Percentiles rank a stretch among this genome's conserved stretches.
Conservation (phyloP, 2,113 vertebrate species). For the Zonotrichia leucophrys region DNA sequence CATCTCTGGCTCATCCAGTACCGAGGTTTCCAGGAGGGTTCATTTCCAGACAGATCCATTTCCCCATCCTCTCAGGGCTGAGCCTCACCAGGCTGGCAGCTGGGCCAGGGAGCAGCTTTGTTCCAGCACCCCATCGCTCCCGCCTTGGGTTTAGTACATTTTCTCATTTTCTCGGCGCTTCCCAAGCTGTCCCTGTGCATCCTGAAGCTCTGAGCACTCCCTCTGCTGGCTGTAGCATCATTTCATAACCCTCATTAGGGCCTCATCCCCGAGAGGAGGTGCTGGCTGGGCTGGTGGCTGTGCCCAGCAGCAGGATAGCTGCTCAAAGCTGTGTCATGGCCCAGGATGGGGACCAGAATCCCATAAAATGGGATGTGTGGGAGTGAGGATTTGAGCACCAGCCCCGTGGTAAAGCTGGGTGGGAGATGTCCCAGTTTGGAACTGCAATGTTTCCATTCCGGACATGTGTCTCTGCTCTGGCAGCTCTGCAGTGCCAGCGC, state of each 20-base stretch:
- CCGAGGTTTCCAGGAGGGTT: rapidly evolving
- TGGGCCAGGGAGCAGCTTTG: background rate
- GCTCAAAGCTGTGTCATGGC: background rate
- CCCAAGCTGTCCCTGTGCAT: rapidly evolving
- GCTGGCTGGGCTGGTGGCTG: background rate
- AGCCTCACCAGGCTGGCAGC: background rate
- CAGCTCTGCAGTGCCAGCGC: background rate
- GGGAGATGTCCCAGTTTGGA: background rate
- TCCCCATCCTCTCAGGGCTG: background rate
- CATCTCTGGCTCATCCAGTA: background rate
- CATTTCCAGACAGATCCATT: background rate
- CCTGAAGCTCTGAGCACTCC: background rate
- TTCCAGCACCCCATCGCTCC: rapidly evolving
- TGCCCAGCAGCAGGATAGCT: background rate
- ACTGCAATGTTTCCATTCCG: background rate
- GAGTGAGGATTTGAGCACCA: background rate
- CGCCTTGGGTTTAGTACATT: rapidly evolving
- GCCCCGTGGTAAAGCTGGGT: background rate
- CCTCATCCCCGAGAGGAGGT: background rate
- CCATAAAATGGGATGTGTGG: background rate
- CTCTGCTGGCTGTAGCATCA: constrained; percentile 16
- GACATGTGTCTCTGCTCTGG: background rate
- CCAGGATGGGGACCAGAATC: rapidly evolving
- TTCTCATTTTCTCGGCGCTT: rapidly evolving
- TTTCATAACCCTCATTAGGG: background rate